Percentiles rank a stretch among this genome's conserved stretches.
Conservation (phyloP, 2,888 invertebrate genomes). For the Crematogaster levior region DNA sequence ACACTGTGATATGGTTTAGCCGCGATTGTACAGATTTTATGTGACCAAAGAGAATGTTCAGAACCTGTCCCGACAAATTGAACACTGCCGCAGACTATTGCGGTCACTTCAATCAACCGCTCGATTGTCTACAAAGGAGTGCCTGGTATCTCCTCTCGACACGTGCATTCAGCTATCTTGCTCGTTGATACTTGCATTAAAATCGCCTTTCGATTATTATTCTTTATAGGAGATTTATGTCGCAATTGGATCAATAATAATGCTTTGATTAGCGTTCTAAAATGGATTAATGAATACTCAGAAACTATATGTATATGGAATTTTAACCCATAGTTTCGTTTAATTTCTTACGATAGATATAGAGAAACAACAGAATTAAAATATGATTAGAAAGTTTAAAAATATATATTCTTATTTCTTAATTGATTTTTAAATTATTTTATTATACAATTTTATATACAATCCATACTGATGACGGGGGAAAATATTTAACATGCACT, state of each 20-base stretch:
- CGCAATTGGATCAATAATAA: constrained; percentile 29
- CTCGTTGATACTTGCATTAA: constrained; percentile 23
- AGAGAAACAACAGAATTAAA: not conserved
- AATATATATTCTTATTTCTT: not conserved
- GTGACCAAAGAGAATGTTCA: constrained; percentile 58
- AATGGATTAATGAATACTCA: not conserved
- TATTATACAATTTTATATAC: not conserved
- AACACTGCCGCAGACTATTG: constrained; percentile 67
- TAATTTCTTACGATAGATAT: not conserved
- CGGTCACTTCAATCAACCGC: constrained; percentile 71
- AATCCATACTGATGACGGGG: not conserved
- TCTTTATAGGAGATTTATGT: constrained; percentile 35
- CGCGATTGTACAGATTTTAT: constrained; percentile 64
- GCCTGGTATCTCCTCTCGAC: constrained; percentile 66
- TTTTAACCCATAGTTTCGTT: not conserved
- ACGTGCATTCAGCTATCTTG: constrained; percentile 60
- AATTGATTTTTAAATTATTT: not conserved
- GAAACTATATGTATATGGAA: not conserved
- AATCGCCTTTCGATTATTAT: constrained; percentile 64
- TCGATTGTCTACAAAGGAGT: constrained; percentile 58
- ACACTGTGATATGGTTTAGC: constrained; percentile 33
- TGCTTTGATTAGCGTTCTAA: not conserved
- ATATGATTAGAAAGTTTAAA: not conserved
- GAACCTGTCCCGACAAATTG: constrained; percentile 62
- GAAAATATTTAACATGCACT: constrained; percentile 10